Evolutionary conservation across 2,888 invertebrate genomes (phyloP).

Genomic region (Ypsolopha scabrella): DNA sequence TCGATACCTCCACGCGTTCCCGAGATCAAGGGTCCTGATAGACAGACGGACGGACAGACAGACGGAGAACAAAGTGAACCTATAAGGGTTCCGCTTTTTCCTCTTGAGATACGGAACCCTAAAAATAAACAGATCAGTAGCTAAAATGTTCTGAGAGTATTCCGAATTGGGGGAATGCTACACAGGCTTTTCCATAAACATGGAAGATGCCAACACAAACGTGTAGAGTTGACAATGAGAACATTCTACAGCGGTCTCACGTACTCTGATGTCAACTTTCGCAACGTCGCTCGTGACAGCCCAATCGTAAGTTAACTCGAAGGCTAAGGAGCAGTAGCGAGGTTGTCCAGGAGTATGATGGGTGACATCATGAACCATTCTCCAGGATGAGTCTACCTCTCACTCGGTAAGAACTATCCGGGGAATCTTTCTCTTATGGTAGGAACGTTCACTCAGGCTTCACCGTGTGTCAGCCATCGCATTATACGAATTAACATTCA

Average conservation of each 20-base stretch:
- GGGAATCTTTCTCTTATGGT: neutral
- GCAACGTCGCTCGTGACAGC: conserved; percentile 57
- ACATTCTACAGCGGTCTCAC: conserved; percentile 51
- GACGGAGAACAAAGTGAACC: too few species aligned
- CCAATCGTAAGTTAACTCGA: conserved; percentile 52
- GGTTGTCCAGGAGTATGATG: conserved; percentile 4
- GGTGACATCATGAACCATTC: neutral
- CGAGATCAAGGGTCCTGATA: too few species aligned
- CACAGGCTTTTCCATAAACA: too few species aligned
- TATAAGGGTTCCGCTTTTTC: too few species aligned
- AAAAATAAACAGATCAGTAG: too few species aligned
- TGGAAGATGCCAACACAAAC: too few species aligned
- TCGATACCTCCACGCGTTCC: too few species aligned
- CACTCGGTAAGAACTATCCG: neutral
- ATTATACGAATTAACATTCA: conserved; percentile 2
- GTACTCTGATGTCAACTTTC: conserved; percentile 63
- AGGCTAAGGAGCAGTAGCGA: conserved; percentile 43
- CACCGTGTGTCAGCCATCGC: neutral
- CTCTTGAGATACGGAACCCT: too few species aligned
- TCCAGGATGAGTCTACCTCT: neutral
- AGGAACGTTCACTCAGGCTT: neutral
- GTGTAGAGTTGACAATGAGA: conserved; percentile 30
- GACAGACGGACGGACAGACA: too few species aligned
- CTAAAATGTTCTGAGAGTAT: too few species aligned
- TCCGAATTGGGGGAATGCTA: too few species aligned